These are phyloP conservation scores for Campaea margaritaria DNA, from an alignment of 2,888 invertebrate genomes.

Conservation along the genomic window DNA sequence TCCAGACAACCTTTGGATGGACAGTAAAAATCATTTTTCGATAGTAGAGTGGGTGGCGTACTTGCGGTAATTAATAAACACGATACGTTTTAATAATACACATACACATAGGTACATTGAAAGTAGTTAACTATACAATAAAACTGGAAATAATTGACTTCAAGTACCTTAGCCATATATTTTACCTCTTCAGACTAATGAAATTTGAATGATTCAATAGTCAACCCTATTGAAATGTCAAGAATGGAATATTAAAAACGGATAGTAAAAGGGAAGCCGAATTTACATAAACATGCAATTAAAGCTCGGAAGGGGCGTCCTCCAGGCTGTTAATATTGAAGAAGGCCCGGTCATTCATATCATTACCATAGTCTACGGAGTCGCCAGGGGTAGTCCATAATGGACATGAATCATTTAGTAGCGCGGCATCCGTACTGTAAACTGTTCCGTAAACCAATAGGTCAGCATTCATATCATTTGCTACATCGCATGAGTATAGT, in stretches of 20 bases:
- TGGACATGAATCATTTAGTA: conserved; percentile 34
- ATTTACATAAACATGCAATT: conserved; percentile 73
- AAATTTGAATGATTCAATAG: conserved; percentile 18
- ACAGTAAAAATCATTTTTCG: too few relatives aligned
- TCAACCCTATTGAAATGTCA: conserved; percentile 39
- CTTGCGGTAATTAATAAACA: too few relatives aligned
- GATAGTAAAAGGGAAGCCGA: conserved; percentile 39
- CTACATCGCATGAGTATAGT: too few relatives aligned
- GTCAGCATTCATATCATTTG: background rate
- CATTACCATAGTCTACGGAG: conserved; percentile 31
- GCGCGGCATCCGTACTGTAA: background rate
- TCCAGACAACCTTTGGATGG: too few relatives aligned
- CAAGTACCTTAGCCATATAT: conserved; percentile 2
- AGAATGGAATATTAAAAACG: conserved; percentile 56
- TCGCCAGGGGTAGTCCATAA: conserved; percentile 32
- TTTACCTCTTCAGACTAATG: conserved; percentile 2
- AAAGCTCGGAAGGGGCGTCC: conserved; percentile 57
- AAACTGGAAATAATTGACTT: background rate
- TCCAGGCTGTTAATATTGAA: conserved; percentile 57
- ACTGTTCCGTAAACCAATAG: conserved; percentile 13
- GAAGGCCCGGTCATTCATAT: conserved; percentile 45
- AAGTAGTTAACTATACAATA: too few relatives aligned
- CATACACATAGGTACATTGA: too few relatives aligned
- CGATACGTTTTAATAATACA: too few relatives aligned
- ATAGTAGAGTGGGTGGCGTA: too few relatives aligned